A percentile compares a stretch with the other conserved stretches of the same genome.
phyloP scores from a whole-genome alignment of 2,888 invertebrate species.

The Andricus quercusramuli region DNA sequence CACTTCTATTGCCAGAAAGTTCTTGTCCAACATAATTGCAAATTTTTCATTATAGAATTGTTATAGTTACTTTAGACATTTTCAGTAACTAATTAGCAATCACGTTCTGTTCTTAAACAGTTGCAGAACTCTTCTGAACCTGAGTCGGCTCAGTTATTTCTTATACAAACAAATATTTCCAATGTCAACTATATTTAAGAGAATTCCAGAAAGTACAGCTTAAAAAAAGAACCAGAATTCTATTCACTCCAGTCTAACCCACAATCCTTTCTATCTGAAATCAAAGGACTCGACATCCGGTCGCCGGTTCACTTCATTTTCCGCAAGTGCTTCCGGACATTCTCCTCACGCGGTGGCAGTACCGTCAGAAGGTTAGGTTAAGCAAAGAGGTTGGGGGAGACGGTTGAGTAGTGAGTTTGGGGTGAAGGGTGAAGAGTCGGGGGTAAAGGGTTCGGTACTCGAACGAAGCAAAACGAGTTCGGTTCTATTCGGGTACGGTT shows the following conservation, averaged over 20 bases:
- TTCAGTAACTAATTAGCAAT: too few relatives aligned
- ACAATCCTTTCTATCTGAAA: conserved; percentile 15
- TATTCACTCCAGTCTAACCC: not conserved
- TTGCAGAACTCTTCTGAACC: too few relatives aligned
- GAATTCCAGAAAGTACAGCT: not conserved
- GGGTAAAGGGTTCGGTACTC: conserved; percentile 53
- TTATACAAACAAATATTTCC: not conserved
- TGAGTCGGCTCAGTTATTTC: not conserved
- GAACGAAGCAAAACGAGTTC: conserved; percentile 49
- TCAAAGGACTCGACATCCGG: conserved; percentile 48
- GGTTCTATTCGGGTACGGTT: conserved; percentile 32
- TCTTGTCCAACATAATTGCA: too few relatives aligned
- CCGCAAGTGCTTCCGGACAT: conserved; percentile 74
- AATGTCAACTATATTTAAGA: not conserved
- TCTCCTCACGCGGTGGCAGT: conserved; percentile 68
- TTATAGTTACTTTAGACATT: too few relatives aligned
- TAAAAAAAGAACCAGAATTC: not conserved
- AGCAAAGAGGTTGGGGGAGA: conserved; percentile 61
- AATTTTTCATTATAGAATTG: too few relatives aligned
- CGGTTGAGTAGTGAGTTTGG: conserved; percentile 45
- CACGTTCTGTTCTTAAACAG: too few relatives aligned
- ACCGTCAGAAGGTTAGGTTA: conserved; percentile 71
- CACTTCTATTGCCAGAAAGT: too few relatives aligned
- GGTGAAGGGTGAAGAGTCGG: conserved; percentile 4
- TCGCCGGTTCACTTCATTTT: conserved; percentile 71